phyloP scores from a whole-genome alignment of 2,888 invertebrate species.

The Cyclophora albipunctata region DNA sequence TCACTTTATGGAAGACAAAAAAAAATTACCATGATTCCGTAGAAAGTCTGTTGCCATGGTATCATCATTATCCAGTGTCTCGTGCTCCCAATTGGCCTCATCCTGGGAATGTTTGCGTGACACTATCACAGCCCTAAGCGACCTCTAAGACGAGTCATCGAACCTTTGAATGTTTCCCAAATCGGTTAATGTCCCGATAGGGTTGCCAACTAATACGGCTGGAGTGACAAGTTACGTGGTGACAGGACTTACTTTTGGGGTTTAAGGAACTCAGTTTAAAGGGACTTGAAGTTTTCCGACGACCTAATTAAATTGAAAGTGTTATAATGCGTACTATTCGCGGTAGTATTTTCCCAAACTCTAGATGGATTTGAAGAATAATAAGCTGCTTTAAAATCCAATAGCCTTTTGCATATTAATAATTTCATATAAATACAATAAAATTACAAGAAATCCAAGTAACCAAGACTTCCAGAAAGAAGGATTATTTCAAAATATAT shows the following conservation, averaged over 20 bases:
- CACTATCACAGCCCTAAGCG: conserved; percentile 26
- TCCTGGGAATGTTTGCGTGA: conserved; percentile 37
- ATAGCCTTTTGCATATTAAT: too few species aligned
- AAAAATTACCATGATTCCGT: conserved; percentile 12
- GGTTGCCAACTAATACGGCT: conserved; percentile 23
- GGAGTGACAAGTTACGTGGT: not conserved
- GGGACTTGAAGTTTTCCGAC: not conserved
- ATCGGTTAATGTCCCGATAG: conserved; percentile 59
- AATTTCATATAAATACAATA: too few species aligned
- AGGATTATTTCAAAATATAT: too few species aligned
- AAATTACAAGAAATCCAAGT: too few species aligned
- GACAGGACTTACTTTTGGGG: not conserved
- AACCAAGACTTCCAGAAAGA: too few species aligned
- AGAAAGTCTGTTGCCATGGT: conserved; percentile 14
- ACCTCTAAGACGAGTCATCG: conserved; percentile 66
- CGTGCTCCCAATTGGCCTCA: conserved; percentile 29
- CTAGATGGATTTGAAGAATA: too few species aligned
- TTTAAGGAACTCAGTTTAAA: conserved; percentile 6
- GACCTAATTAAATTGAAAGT: too few species aligned
- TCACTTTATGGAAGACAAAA: conserved; percentile 9
- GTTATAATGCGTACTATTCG: too few species aligned
- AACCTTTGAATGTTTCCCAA: conserved; percentile 60
- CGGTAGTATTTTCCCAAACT: too few species aligned
- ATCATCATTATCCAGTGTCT: conserved; percentile 24
- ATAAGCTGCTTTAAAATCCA: too few species aligned